Evolutionary conservation across 2,113 vertebrate species (phyloP).

Genomic region (Saiga tatarica): DNA sequence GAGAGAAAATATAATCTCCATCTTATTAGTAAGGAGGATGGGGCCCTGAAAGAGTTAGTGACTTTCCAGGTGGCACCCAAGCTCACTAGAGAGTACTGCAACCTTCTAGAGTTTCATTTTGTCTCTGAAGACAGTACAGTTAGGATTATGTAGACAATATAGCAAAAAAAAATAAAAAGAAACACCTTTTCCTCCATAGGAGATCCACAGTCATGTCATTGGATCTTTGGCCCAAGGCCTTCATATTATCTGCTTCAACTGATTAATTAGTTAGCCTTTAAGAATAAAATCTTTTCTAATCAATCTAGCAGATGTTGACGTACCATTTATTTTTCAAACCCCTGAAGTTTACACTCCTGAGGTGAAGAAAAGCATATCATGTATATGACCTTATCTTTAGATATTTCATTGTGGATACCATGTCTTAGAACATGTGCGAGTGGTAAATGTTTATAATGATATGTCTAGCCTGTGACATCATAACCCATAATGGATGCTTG

Average conservation of each 20-base stretch:
- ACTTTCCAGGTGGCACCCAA: neutral
- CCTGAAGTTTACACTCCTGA: neutral
- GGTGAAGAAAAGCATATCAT: neutral
- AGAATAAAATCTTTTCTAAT: conserved; percentile 5
- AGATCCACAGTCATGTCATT: neutral
- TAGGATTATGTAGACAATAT: neutral
- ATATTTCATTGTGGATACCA: neutral
- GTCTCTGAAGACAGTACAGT: neutral
- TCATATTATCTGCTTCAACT: neutral
- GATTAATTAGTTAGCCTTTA: neutral
- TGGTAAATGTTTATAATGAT: neutral
- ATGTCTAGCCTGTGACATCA: neutral
- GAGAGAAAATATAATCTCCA: neutral
- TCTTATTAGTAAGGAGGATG: neutral
- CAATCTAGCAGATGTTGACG: neutral
- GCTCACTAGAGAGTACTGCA: neutral
- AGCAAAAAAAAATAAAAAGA: neutral
- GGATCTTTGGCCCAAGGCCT: neutral
- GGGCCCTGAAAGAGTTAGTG: neutral
- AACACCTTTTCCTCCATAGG: neutral
- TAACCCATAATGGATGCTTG: neutral
- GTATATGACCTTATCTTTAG: neutral
- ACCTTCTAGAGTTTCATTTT: neutral
- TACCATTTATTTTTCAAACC: neutral
- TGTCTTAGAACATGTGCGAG: neutral